Evolutionary conservation across 2,797 vertebrate genomes (phyloP).

Genomic region (Miopithecus talapoin): DNA sequence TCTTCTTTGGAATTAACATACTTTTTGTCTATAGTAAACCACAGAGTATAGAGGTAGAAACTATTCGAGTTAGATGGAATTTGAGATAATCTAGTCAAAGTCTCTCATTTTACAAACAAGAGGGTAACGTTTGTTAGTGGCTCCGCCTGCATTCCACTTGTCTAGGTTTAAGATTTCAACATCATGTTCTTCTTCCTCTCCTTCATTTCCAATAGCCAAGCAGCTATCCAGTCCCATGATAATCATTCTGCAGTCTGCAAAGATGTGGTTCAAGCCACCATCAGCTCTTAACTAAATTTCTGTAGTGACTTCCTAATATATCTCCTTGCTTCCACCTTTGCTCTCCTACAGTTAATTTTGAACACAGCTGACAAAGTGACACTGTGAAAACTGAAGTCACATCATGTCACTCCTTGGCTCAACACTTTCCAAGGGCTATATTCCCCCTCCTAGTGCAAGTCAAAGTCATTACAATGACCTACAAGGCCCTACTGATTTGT

Average conservation of each 20-base stretch:
- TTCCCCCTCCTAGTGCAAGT: not conserved
- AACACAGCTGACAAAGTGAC: not conserved
- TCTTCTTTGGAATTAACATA: not conserved
- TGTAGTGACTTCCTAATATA: not conserved
- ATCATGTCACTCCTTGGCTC: not conserved
- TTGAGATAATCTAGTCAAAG: conserved; percentile 15
- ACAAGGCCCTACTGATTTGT: not conserved
- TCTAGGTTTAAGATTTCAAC: not conserved
- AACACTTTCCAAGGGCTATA: not conserved
- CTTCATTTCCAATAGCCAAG: not conserved
- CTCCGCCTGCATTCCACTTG: not conserved
- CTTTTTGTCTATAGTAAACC: conserved; percentile 5
- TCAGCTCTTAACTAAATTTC: not conserved
- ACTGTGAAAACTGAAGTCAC: not conserved
- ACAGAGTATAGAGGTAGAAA: not conserved
- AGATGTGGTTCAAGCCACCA: not conserved
- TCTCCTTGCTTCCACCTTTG: not conserved
- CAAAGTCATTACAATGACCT: not conserved
- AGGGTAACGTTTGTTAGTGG: not conserved
- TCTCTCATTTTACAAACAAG: conserved; percentile 16
- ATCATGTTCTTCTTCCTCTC: not conserved
- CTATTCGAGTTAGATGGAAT: not conserved
- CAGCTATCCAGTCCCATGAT: not conserved
- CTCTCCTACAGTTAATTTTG: not conserved
- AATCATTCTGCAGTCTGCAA: not conserved